A percentile compares a stretch with the other conserved stretches of the same genome.
Evolutionary conservation across 2,888 invertebrate genomes (phyloP).

Genomic region (Drepana falcataria): DNA sequence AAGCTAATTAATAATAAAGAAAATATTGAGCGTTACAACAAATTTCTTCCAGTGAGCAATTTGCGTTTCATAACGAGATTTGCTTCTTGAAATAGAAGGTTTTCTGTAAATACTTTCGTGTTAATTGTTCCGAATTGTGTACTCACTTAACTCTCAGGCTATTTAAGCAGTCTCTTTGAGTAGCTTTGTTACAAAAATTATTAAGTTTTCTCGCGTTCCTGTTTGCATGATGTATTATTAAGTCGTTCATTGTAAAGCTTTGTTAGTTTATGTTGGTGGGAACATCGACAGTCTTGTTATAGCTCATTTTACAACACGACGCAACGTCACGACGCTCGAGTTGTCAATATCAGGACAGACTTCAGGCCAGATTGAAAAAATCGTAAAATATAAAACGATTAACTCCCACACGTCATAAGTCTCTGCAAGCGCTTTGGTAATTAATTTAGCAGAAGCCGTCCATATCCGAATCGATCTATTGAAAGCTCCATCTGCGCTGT

Average conservation of each 20-base stretch:
- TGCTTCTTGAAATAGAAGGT: too few species aligned
- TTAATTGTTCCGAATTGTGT: too few species aligned
- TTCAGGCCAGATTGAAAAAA: slow-evolving; percentile 24
- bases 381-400: slow-evolving; percentile 28
- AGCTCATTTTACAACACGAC: slow-evolving; percentile 35
- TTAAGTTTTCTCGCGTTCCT: too few species aligned
- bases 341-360: slow-evolving; percentile 34
- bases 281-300: slow-evolving; percentile 7
- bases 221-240: not conserved
- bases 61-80: too few species aligned
- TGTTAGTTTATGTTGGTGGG: not conserved
- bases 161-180: not conserved
- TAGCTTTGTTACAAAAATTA: not conserved
- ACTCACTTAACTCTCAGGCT: not conserved
- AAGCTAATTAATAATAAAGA: too few species aligned
- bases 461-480: slow-evolving; percentile 1
- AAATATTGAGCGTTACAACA: too few species aligned
- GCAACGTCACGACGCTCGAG: slow-evolving; percentile 29
- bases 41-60: too few species aligned
- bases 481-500: slow-evolving; percentile 6
- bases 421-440: slow-evolving; percentile 3
- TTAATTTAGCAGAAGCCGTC: not conserved
- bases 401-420: slow-evolving; percentile 10
- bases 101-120: too few species aligned
- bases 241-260: not conserved